These are phyloP conservation scores for Morus bassanus DNA, from an alignment of 2,797 vertebrate species.

Conservation along the genomic window DNA sequence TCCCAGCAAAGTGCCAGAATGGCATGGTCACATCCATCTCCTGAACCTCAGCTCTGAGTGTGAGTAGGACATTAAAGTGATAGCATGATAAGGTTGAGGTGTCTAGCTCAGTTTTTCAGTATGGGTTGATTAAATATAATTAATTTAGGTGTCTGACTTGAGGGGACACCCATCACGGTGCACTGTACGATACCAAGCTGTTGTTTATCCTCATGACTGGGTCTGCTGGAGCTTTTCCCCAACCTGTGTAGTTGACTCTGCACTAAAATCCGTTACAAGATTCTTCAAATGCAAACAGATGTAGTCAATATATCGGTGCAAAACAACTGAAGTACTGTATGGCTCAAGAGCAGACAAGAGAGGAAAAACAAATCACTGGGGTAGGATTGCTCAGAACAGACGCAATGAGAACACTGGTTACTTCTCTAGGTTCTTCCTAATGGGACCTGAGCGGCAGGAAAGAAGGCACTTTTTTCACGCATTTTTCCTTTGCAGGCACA, in stretches of 20 bases:
- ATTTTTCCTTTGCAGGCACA: neutral
- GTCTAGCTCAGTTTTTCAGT: conserved; percentile 56
- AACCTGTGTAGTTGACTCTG: neutral
- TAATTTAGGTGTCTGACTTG: conserved; percentile 74
- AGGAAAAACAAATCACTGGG: neutral
- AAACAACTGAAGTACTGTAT: neutral
- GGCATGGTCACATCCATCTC: conserved; percentile 21
- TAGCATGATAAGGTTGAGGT: conserved; percentile 40
- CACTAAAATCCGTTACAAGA: neutral
- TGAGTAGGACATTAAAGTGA: conserved; percentile 61
- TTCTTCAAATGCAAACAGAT: neutral
- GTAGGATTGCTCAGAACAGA: neutral
- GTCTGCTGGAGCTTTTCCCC: neutral
- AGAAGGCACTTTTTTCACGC: fast-evolving
- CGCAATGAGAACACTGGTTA: neutral
- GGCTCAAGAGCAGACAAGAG: neutral
- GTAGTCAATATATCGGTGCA: neutral
- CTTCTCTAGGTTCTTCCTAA: neutral
- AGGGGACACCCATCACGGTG: conserved; percentile 62
- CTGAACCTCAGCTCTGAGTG: conserved; percentile 42
- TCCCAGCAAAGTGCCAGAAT: conserved; percentile 55
- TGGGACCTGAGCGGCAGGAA: neutral
- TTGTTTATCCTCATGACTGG: conserved; percentile 65
- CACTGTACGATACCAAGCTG: conserved; percentile 34
- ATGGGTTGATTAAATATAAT: conserved; percentile 72